Evolutionary conservation across 2,888 invertebrate species (phyloP).

Genomic region (Laspeyria flexula): DNA sequence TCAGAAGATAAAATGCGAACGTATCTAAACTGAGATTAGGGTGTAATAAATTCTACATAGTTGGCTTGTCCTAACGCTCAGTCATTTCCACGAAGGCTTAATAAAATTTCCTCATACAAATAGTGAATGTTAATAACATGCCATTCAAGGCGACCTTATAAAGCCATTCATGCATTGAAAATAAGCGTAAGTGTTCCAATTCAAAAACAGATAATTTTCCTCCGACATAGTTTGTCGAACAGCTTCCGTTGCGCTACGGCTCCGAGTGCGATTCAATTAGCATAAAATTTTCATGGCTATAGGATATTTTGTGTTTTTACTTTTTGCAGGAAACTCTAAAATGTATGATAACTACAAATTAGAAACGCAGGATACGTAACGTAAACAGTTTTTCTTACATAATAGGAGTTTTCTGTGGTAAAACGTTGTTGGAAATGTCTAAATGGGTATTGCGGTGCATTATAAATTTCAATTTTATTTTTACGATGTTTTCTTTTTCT

Average conservation of each 20-base stretch:
- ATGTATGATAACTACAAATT: constrained; percentile 1
- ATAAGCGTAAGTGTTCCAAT: constrained; percentile 7
- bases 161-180: constrained; percentile 18
- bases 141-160: not conserved
- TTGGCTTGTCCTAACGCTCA: not conserved
- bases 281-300: not conserved
- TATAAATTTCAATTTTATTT: no score
- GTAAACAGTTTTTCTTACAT: not conserved
- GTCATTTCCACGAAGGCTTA: not conserved
- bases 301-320: not conserved
- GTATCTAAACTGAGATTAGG: no score
- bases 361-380: not conserved
- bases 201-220: no score
- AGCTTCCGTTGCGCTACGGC: not conserved
- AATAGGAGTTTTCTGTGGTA: not conserved
- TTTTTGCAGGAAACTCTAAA: not conserved
- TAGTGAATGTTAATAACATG: constrained; percentile 10
- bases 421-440: not conserved
- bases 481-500: no score
- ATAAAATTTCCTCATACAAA: not conserved
- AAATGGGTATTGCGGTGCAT: no score
- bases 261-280: not conserved
- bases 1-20: no score
- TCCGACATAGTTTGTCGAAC: not conserved
- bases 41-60: not conserved